Conservation (phyloP, 2,113 vertebrate genomes). For the Tetrao urogallus region DNA sequence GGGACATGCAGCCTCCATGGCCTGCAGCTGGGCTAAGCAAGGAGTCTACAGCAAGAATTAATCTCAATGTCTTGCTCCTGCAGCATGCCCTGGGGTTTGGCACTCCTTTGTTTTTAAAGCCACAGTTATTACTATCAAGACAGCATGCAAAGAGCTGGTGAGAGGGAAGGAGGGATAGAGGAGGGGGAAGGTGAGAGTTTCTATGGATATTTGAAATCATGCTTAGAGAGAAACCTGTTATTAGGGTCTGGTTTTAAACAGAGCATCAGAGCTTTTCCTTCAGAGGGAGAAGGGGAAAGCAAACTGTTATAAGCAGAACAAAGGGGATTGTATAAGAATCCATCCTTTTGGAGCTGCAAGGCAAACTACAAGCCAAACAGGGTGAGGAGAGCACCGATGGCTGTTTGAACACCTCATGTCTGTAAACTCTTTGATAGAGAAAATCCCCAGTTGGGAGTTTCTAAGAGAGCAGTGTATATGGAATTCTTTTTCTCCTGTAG, state of each 20-base stretch:
- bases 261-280: neutral
- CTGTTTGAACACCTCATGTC: neutral
- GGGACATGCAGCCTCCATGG: constrained; percentile 75
- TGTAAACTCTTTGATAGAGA: constrained; percentile 60
- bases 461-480: constrained; percentile 55
- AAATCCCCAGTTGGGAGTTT: constrained; percentile 56
- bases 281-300: neutral
- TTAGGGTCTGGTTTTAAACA: neutral
- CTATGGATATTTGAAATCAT: neutral
- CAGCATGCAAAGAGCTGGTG: constrained; percentile 23
- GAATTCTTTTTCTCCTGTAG: constrained; percentile 64
- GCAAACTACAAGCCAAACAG: neutral
- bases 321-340: neutral
- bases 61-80: constrained; percentile 66
- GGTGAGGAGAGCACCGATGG: neutral
- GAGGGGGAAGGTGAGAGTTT: neutral
- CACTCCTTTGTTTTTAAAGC: constrained; percentile 74
- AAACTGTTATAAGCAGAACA: neutral
- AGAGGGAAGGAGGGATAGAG: neutral
- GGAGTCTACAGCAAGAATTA: constrained; percentile 70
- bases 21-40: constrained; percentile 74
- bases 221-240: neutral
- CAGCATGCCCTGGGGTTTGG: constrained; percentile 66
- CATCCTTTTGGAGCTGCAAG: neutral
- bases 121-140: constrained; percentile 67